phyloP scores from a whole-genome alignment of 2,888 invertebrate genomes.

The Onthophagus sagittarius region DNA sequence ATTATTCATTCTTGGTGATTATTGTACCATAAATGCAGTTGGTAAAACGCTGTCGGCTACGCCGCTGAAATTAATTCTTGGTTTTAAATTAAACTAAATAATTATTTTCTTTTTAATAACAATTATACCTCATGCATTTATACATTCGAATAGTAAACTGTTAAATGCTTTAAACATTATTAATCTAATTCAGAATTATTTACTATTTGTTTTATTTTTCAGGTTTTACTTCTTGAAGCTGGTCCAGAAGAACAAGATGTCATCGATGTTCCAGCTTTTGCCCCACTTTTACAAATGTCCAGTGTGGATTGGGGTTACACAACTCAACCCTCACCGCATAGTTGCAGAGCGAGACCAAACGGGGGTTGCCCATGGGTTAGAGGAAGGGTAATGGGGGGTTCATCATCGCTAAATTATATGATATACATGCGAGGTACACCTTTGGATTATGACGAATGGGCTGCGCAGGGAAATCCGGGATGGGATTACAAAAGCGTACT shows the following conservation, averaged over 20 bases:
- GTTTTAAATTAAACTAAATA: neutral
- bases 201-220: slow-evolving; percentile 28
- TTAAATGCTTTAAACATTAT: neutral
- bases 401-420: slow-evolving; percentile 64
- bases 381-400: slow-evolving; percentile 66
- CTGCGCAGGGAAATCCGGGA: slow-evolving; percentile 57
- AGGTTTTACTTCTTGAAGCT: slow-evolving; percentile 64
- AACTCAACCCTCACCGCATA: slow-evolving; percentile 60
- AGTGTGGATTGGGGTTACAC: slow-evolving; percentile 69
- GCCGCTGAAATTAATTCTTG: neutral
- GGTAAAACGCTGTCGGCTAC: neutral
- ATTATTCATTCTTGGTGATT: neutral
- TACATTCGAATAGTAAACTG: neutral
- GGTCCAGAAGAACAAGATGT: slow-evolving; percentile 65
- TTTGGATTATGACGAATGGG: slow-evolving; percentile 64
- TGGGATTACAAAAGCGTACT: slow-evolving; percentile 63
- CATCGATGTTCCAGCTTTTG: slow-evolving; percentile 63
- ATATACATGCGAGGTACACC: slow-evolving; percentile 60
- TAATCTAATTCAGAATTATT: neutral
- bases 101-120: neutral
- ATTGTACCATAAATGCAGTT: neutral
- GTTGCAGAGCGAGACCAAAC: slow-evolving; percentile 57
- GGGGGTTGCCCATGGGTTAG: slow-evolving; percentile 59
- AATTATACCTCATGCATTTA: neutral
- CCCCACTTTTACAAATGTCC: slow-evolving; percentile 57